Evolutionary conservation across 1,140 invertebrate genomes (phyloP).

Genomic region (Agraylea sexmaculata): DNA sequence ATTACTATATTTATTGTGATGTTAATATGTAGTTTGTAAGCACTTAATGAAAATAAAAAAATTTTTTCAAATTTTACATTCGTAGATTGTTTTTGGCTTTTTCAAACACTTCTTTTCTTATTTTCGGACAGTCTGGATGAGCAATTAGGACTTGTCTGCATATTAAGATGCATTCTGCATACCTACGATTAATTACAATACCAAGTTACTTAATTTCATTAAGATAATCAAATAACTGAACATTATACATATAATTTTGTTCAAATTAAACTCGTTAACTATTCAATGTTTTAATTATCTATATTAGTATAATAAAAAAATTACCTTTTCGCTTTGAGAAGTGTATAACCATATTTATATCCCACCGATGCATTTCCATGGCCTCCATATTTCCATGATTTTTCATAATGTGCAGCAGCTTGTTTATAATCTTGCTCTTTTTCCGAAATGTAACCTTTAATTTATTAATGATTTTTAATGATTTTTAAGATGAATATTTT

Average conservation of each 20-base stretch:
- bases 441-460: constrained; percentile 71
- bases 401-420: constrained; percentile 71
- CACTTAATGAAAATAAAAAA: no score
- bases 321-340: constrained; percentile 78
- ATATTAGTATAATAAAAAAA: constrained; percentile 2
- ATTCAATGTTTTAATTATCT: background rate
- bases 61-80: no score
- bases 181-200: constrained; percentile 12
- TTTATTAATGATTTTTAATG: constrained; percentile 1
- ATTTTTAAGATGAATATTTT: background rate
- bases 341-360: constrained; percentile 86
- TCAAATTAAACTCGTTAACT: background rate
- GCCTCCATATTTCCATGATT: constrained; percentile 74
- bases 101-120: constrained; percentile 87
- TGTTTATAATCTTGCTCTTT: constrained; percentile 86
- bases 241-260: background rate
- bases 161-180: constrained; percentile 57
- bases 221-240: background rate
- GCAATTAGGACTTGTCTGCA: constrained; percentile 70
- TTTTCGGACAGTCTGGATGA: constrained; percentile 81
- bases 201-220: background rate
- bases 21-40: no score
- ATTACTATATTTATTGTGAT: no score
- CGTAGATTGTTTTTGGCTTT: constrained; percentile 81
- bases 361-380: constrained; percentile 73